Evolutionary conservation across 2,113 vertebrate species (phyloP), one percentile per base, ranked within the genome.

Genomic region (Amblyornis subalaris): DNA sequence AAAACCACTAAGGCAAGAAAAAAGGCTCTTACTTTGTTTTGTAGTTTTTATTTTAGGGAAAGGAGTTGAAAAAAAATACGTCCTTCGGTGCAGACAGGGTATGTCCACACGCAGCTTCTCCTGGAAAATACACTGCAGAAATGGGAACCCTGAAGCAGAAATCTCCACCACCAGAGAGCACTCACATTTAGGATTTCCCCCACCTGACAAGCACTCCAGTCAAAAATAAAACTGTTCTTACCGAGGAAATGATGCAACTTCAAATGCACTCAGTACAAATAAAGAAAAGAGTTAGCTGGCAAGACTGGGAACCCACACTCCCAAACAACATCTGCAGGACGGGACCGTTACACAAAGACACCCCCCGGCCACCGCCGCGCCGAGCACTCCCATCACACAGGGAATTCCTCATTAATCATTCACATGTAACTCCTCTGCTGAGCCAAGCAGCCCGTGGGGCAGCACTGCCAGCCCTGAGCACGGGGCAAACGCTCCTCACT

Each of bases 181-280:
- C 93, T 97, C 96, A 94, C 58, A 96, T 81, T 92, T 89, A 88
- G 84, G 88, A 73, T 79, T 95, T 89, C 40, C 76, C 72, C 89
- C 95, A 96, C 92, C 95, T 96, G 93, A 91, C 95, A 94, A 91
- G 83, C 65, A 44, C 88, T 94, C 96, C 89, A 90, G 96, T 91
- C 93, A 90, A 91, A 92, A 92, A 96, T 96, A 96, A 96, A 91
- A 95, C 89, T 50, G 81, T 70, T 93, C 96, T 83, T 85, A 92
- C 81, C 94, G 21, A 98, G 98, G 97, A 98, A 98, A 96, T 98
- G 97, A 97, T 96, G 95, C 96, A 96, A 97, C 78, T 94, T 70
- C 82, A 93, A 95, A 95, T 90, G 87, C 95, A 91, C 57, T 91
- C 93, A 92, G 93, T 25, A 83, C 66, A 95, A 96, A 95, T 90